Evolutionary conservation across 1,140 invertebrate species (phyloP), one percentile per base, ranked within the genome.

Genomic region (Octopus bimaculoides): DNA sequence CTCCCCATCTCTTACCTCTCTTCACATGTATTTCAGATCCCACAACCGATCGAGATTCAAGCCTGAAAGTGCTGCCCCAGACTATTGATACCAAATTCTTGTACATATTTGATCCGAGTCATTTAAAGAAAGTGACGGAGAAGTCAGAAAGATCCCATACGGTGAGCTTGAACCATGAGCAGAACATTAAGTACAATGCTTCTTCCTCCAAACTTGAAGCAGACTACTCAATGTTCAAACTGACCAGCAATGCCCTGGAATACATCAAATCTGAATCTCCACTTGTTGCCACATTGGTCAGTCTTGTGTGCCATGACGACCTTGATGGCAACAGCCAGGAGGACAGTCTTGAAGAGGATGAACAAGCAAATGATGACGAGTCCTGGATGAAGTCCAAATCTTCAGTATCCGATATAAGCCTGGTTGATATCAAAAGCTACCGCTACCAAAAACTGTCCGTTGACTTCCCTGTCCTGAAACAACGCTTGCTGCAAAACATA

Each of bases 391-490:
- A 79, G 6, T 66, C 81, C 52, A 81, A 83, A 12, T 81, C 86
- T 41, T 80, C 84, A n/a, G 74, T 80, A 6, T 88, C 87, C 10
- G 87, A 87, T 52, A 88, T 89, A 61, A 88, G 86, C 79, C 54
- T 87, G 26, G 85, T 89, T 9, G 87, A 89, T 78, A 86, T 88
- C 52, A 80, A 85, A 75, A 89, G 88, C 81, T 88, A 88, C 78
- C 82, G 87, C 0, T 89, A 89, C 78, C 87, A 88, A 52, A 86
- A 85, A 80, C 81, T 89, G 17, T 83, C 83, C 0, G 81, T 86
- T 26, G 86, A 88, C 52, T 88, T 85, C 82, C 87, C 87, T 1
- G 82, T 84, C 20, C 81, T 89, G 79, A 84, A 86, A 78, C 83
- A 83, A 41, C 87, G 88, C 77, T 81, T 89, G 41, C 79, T 87